Base-by-base conservation (phyloP, 1,140 invertebrate species). In the Cephus cinctus region DNA sequence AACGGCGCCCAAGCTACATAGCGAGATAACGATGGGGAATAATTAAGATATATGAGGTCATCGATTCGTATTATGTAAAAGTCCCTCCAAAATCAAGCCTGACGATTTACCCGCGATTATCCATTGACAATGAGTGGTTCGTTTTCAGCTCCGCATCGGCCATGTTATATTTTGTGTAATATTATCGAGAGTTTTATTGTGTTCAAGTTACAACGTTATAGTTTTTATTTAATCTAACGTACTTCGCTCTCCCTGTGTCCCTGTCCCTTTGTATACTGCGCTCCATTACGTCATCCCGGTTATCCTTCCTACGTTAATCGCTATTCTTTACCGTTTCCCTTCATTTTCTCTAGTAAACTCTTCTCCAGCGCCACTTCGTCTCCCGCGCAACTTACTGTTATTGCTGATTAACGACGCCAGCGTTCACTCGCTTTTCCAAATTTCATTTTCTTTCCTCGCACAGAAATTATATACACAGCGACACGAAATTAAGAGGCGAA, bases 61-160 rank as follows among this genome's bases (percentile, higher is more conserved):
- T 38, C 25, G 42, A 51, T 51, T 51, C 30, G 48, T 50, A 50
- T 50, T 45, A 51, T 32, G 38, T 38, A 39, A n/a, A 35, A 44
- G 36, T 45, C 43, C 32, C 40, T 50, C 41, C 47, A 38, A 50
- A 32, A 34, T 32, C 43, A 44, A 44, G 18, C 43, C 36, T 44
- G 43, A n/a, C 43, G 36, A 44, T 32, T 30, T 44, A 34, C 36
- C n/a, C n/a, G n/a, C n/a, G n/a, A n/a, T n/a, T n/a, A n/a, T n/a
- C n/a, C n/a, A n/a, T n/a, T n/a, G n/a, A n/a, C n/a, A n/a, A n/a
- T n/a, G 25, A 27, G 6, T n/a, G 6, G 6, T 14, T 14, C 16
- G 8, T 14, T 11, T 14, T 16, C 16, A 16, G 11, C 11, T 8
- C 9, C 35, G 11, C 18, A 48, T 42, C 16, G 11, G 41, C 19